Percentiles rank a stretch among this genome's conserved stretches.
Conservation (phyloP, 1,140 invertebrate genomes). For the Gryon sp. region DNA sequence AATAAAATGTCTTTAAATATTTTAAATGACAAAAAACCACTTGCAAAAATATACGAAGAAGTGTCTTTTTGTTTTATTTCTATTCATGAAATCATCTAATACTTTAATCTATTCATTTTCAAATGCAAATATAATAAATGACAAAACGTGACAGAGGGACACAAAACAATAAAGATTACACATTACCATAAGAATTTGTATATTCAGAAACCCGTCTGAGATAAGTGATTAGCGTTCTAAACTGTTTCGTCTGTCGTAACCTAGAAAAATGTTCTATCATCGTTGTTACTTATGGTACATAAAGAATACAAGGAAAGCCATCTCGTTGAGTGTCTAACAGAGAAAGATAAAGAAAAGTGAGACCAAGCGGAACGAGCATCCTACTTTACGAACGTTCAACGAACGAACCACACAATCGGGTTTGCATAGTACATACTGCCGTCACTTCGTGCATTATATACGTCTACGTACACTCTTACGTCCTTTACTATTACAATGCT, state of each 20-base stretch:
- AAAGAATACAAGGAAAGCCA: slow-evolving; percentile 44
- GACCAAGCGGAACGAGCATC: slow-evolving; percentile 44
- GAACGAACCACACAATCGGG: slow-evolving; percentile 31
- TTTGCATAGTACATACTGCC: slow-evolving; percentile 23
- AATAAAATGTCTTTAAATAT: too few relatives aligned
- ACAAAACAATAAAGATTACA: slow-evolving; percentile 2
- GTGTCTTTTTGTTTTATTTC: too few relatives aligned
- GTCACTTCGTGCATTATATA: slow-evolving; percentile 21
- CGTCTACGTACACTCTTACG: slow-evolving; percentile 1
- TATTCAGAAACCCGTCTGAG: slow-evolving; percentile 13
- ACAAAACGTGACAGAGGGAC: not conserved
- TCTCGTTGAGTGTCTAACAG: slow-evolving; percentile 15
- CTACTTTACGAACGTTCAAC: slow-evolving; percentile 34
- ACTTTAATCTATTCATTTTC: too few relatives aligned
- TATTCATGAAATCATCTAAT: too few relatives aligned
- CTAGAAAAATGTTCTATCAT: slow-evolving; percentile 36
- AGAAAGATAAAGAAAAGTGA: slow-evolving; percentile 52
- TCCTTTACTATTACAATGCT: slow-evolving; percentile 29
- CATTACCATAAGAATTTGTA: slow-evolving; percentile 6
- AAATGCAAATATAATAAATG: slow-evolving; percentile 22
- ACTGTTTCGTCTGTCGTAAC: slow-evolving; percentile 20
- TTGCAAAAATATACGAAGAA: too few relatives aligned
- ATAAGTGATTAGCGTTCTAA: slow-evolving; percentile 36
- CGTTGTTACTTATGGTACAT: slow-evolving; percentile 27
- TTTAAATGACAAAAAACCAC: too few relatives aligned